Evolutionary conservation across 1,140 invertebrate species (phyloP), one percentile per base, ranked within the genome.

Genomic region (Periplaneta americana): DNA sequence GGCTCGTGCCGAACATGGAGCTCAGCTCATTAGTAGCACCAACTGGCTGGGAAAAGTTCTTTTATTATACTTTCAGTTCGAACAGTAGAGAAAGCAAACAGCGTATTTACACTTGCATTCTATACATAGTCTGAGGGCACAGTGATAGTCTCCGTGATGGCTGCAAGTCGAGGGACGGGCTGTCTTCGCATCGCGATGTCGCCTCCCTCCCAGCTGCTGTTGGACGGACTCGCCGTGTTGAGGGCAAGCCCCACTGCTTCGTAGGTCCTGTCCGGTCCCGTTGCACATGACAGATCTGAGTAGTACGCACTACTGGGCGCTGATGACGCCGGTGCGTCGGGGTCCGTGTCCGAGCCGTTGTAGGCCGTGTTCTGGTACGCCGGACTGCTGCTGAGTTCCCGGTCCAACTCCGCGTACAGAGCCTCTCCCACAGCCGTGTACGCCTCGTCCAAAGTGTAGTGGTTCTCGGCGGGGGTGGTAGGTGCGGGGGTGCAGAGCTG

Each of bases 351-450:
- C 84, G 90, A 91, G 83, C 91, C 90, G 82, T 92, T 92, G 86
- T 93, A 93, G 18, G 90, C 93, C 3, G 92, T 93, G 86, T 94
- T 94, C 85, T 93, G 92, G 84, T 94, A 93, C 13, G 92, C 93
- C 8, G 92, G 92, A 85, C 89, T 91, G 86, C 88, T 89, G 80
- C 88, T 87, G 77, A 88, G 87, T 84, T 89, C 88, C 34, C 87
- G 88, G 85, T 94, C 93, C 82, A 94, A 86, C 86, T 94, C 93
- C 33, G 92, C 92, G 84, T 94, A 94, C 1, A 94, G 87, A 1
- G 92, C 92, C 84, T 93, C 93, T 1, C 88, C 90, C 9, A 88
- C 88, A 80, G 86, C 86, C 84, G 89, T 89, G 82, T 91, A 91
- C 74, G 92, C 89, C 78, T 92, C 92, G 80, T 93, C 92, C 91